Evolutionary conservation across 2,797 vertebrate genomes (phyloP).

Genomic region (Dipus sagitta): DNA sequence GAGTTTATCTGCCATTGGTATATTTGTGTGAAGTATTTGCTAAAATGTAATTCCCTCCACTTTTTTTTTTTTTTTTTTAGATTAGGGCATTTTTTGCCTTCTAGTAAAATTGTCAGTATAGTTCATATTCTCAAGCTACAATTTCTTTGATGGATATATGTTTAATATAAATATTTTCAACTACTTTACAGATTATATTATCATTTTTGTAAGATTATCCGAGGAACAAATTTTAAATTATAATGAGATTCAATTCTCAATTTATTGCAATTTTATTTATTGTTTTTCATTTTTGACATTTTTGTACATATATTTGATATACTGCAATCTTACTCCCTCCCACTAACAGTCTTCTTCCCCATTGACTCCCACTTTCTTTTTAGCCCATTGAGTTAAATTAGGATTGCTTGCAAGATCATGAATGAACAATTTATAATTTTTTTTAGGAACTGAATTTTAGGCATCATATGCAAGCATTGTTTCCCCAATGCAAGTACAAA

Average conservation of each 20-base stretch:
- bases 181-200: neutral
- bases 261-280: neutral
- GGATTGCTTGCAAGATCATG: too few relatives aligned
- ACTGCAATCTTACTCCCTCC: too few relatives aligned
- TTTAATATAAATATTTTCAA: slow-evolving; percentile 17
- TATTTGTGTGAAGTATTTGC: neutral
- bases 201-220: neutral
- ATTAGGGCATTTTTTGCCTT: neutral
- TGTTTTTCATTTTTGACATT: too few relatives aligned
- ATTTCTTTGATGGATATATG: neutral
- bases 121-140: slow-evolving; percentile 2
- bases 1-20: neutral
- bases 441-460: slow-evolving; percentile 1
- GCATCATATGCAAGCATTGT: neutral
- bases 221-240: slow-evolving; percentile 8
- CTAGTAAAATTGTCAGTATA: neutral
- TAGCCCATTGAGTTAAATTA: too few relatives aligned
- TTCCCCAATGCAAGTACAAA: neutral
- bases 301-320: too few relatives aligned
- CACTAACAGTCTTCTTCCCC: too few relatives aligned
- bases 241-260: neutral
- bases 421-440: too few relatives aligned
- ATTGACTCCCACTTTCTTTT: too few relatives aligned
- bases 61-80: neutral
- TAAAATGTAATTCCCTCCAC: neutral